Evolutionary conservation across 2,113 vertebrate species (phyloP), one percentile per base, ranked within the genome.

Genomic region (Neogale vison): DNA sequence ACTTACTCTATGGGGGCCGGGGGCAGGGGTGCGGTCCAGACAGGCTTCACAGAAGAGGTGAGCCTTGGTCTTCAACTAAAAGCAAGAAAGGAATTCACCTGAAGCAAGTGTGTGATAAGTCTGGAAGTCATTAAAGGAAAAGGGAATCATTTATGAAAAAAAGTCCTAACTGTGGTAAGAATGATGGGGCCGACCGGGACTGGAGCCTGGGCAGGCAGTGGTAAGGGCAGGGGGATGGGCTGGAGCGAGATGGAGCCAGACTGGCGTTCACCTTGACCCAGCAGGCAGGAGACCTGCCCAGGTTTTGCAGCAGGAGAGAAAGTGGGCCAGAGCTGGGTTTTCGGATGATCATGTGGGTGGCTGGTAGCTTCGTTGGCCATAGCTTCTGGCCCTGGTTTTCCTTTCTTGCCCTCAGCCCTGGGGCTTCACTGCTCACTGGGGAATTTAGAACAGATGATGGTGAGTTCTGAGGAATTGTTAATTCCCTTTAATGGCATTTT

Each of bases 361-460:
- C 77, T 12, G 69, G 69, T 59, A 13, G 50, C 57, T 65, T 36
- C 17, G 0, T 2, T 4, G 24, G 81, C 57, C 69, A 63, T 20
- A 57, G 29, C 29, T 39, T 65, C 34, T 36, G 84, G 81, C 84
- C 92, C 71, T 92, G 11, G 71, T 72, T 96, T 84, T 14, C 42
- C 3, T 74, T 91, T 89, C 57, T 77, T 86, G 61, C 42, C 86
- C 7, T 67, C 45, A 24, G 50, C 86, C 36, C 50, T 90, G 67
- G 61, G 36, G 69, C 72, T 94, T 88, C 86, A 45, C 65, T 13
- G 0, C 71, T 63, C 72, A 63, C 57, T 61, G 39, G 67, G 92
- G 88, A 92, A 92, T 72, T 90, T 42, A 67, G 61, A 96, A 95
- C 65, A 93, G 91, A 94, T 15, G 67, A 74, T 80, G 61, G 61